These are phyloP conservation scores for Drosophila insularis DNA, from an alignment of 1,140 invertebrate species.

Conservation along the genomic window DNA sequence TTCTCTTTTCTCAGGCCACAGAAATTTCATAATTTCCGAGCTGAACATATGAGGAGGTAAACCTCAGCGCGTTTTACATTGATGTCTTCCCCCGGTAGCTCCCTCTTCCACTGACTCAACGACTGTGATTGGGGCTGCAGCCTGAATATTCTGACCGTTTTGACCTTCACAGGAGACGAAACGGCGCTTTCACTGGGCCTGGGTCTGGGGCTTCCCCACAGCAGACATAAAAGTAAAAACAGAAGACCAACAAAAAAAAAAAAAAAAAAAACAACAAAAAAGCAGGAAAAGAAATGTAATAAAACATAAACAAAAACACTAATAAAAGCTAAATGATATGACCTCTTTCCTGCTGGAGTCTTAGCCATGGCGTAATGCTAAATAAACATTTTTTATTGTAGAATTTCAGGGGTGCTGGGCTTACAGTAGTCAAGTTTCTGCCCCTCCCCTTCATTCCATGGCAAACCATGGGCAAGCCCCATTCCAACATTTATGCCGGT, in stretches of 20 bases:
- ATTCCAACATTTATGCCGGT: slow-evolving; percentile 36
- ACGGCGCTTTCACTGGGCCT: not conserved
- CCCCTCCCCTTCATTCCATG: not conserved
- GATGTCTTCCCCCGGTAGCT: not conserved
- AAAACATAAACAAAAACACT: slow-evolving; percentile 57
- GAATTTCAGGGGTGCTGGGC: slow-evolving; percentile 40
- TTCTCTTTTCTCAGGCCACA: too few relatives aligned
- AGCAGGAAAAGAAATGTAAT: slow-evolving; percentile 33
- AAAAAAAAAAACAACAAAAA: slow-evolving; percentile 26
- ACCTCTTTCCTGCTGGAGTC: slow-evolving; percentile 35
- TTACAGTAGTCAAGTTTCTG: slow-evolving; percentile 36
- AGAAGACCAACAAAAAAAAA: slow-evolving; percentile 24
- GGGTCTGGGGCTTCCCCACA: slow-evolving; percentile 21
- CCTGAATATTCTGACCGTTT: slow-evolving; percentile 39
- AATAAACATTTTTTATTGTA: slow-evolving; percentile 60
- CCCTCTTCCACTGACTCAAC: not conserved
- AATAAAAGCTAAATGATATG: slow-evolving; percentile 62
- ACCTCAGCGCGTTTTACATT: not conserved
- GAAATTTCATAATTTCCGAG: slow-evolving; percentile 7
- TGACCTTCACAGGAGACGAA: slow-evolving; percentile 47
- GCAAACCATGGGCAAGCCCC: not conserved
- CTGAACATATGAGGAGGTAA: not conserved
- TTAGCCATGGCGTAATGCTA: slow-evolving; percentile 21
- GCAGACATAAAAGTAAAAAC: slow-evolving; percentile 53
- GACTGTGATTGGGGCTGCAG: not conserved